Base-by-base conservation (phyloP, 2,113 vertebrate genomes). In the Notarius lentiginosus region DNA sequence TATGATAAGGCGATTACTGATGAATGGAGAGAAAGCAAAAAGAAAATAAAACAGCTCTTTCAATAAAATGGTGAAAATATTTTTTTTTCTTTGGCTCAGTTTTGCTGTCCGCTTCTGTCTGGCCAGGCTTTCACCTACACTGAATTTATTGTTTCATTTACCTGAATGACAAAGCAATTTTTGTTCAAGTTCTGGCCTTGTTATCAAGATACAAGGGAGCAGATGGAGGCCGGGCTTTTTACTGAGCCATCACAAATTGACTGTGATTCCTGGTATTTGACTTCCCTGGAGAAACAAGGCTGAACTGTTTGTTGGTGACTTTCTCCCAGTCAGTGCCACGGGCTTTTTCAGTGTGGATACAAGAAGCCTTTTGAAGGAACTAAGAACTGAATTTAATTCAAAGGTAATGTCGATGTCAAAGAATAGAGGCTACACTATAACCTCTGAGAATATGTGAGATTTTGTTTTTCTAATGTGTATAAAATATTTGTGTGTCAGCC, bases 131-230 rank as follows among this genome's bases (percentile, higher is more conserved):
- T 84, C 70, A 89, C 61, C 89, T 87, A 89, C 79, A 79, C 83
- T 87, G 86, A 77, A 88, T 87, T 87, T 89, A 85, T 85, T 87
- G 81, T 88, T 85, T 87, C 83, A 89, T 88, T 86, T 85, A 65
- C 79, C 75, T 89, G 83, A 85, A 89, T 88, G 85, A 89, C 85
- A 90, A 90, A 90, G 83, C 89, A 88, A 86, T 88, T 89, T 90
- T 87, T 86, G 63, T 30, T 82, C 85, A 79, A 85, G 77, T 82
- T 83, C 63, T 47, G 83, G 72, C 79, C 83, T 90, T 55, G 89
- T 87, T 90, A 87, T 79, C 66, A n/a, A 66, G 53, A 85, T 89
- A 87, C 89, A 87, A 87, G 86, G 73, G 84, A 90, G 80, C 89
- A 90, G 89, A 90, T 90, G 89, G 87, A 86, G 60, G 84, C 72